Conservation (phyloP, 1,140 invertebrate species). For the Drosophila asahinai region DNA sequence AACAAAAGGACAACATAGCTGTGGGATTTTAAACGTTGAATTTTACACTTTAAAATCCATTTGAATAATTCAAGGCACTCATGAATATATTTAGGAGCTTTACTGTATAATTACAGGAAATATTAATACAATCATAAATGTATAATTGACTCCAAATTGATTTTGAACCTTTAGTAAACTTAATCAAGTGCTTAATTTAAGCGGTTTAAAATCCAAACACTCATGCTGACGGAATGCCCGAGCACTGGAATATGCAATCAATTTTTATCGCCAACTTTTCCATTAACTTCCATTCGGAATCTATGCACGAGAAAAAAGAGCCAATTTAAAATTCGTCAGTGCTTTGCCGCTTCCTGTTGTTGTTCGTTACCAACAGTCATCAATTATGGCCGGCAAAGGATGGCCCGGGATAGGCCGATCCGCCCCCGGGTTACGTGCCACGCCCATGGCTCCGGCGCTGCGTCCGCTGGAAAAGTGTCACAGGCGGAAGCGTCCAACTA, state of each 20-base stretch:
- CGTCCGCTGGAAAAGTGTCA: constrained; percentile 57
- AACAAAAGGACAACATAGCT: background rate
- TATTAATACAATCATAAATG: constrained; percentile 1
- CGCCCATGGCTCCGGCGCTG: constrained; percentile 9
- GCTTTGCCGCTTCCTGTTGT: constrained; percentile 52
- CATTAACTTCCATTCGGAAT: constrained; percentile 42
- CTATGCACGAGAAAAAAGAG: constrained; percentile 52
- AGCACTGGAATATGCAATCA: constrained; percentile 25
- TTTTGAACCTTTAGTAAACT: constrained; percentile 7
- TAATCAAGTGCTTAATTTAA: constrained; percentile 36
- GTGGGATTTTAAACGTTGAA: too few relatives aligned
- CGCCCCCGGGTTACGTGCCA: constrained; percentile 36
- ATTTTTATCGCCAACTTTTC: constrained; percentile 44
- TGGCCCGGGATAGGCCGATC: constrained; percentile 35
- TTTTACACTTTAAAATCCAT: background rate
- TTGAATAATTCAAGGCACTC: background rate
- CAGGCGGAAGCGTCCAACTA: constrained; percentile 79
- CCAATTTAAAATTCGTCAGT: constrained; percentile 69
- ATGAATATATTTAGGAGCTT: background rate
- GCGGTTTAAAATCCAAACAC: constrained; percentile 13
- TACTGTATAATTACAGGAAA: background rate
- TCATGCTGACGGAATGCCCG: background rate
- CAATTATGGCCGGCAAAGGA: constrained; percentile 66
- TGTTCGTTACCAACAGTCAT: constrained; percentile 73
- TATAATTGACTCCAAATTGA: constrained; percentile 24